These are phyloP conservation scores for Drosophila nigromelanica DNA, from an alignment of 1,140 invertebrate species.

Conservation along the genomic window DNA sequence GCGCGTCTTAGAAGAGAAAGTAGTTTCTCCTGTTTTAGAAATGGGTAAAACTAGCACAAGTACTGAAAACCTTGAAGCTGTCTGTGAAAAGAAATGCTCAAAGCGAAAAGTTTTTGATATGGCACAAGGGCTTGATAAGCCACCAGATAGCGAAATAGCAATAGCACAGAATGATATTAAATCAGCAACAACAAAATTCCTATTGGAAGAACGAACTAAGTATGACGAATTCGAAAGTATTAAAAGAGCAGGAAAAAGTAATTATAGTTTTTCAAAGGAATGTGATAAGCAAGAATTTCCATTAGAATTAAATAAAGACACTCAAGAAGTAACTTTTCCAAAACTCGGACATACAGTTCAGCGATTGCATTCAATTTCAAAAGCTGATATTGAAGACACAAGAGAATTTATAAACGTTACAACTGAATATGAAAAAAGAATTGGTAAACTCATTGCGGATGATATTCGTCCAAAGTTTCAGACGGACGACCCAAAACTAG, in stretches of 20 bases:
- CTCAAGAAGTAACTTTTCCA: slow-evolving; percentile 46
- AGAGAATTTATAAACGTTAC: slow-evolving; percentile 50
- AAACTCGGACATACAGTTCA: slow-evolving; percentile 57
- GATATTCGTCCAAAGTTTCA: slow-evolving; percentile 10
- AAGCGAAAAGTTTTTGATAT: slow-evolving; percentile 59
- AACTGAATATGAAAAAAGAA: slow-evolving; percentile 40
- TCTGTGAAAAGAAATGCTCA: slow-evolving; percentile 66
- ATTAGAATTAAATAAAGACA: slow-evolving; percentile 32
- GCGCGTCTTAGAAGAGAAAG: slow-evolving; percentile 29
- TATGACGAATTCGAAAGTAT: slow-evolving; percentile 40
- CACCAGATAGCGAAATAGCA: slow-evolving; percentile 8
- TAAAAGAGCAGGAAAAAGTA: slow-evolving; percentile 32
- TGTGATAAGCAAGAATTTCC: slow-evolving; percentile 67
- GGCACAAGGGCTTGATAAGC: slow-evolving; percentile 48
- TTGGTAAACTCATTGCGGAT: slow-evolving; percentile 35
- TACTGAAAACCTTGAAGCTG: slow-evolving; percentile 55
- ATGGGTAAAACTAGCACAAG: slow-evolving; percentile 33
- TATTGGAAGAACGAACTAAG: slow-evolving; percentile 47
- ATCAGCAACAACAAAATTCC: slow-evolving; percentile 48
- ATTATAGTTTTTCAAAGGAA: slow-evolving; percentile 35
- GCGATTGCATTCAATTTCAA: slow-evolving; percentile 67
- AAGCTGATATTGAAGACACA: slow-evolving; percentile 57
- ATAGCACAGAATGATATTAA: slow-evolving; percentile 28
- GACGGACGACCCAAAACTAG: not conserved
- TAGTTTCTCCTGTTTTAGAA: slow-evolving; percentile 43